These are phyloP conservation scores for Synanthedon vespiformis DNA, from an alignment of 2,888 invertebrate species.

Conservation along the genomic window DNA sequence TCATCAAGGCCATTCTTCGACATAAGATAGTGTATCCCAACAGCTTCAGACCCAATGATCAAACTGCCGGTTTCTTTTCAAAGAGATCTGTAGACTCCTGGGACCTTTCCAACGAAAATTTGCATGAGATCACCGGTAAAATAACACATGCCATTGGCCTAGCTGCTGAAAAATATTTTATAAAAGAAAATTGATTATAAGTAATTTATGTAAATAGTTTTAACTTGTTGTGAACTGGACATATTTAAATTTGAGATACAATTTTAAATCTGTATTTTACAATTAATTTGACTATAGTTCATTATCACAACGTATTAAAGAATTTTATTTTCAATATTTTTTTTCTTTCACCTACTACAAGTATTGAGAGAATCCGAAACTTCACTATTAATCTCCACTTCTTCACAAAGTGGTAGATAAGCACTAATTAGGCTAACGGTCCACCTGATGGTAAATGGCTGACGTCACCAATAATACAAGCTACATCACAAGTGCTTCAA, in stretches of 20 bases:
- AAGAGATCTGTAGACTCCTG: conserved; percentile 55
- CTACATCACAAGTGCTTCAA: too few relatives aligned
- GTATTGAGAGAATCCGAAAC: too few relatives aligned
- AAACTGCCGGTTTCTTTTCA: conserved; percentile 49
- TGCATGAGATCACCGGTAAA: conserved; percentile 57
- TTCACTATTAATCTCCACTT: too few relatives aligned
- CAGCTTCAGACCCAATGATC: conserved; percentile 56
- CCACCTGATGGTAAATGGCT: neutral
- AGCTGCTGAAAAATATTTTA: conserved; percentile 51
- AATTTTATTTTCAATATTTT: too few relatives aligned
- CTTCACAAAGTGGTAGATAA: too few relatives aligned
- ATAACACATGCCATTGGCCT: conserved; percentile 53
- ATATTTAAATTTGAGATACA: conserved; percentile 31
- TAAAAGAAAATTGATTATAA: too few relatives aligned
- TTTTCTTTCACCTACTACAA: too few relatives aligned
- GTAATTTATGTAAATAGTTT: neutral
- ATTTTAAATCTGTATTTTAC: conserved; percentile 1
- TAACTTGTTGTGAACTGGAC: conserved; percentile 56
- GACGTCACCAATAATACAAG: neutral
- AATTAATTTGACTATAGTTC: conserved; percentile 46
- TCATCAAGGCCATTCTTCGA: conserved; percentile 78
- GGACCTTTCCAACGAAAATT: conserved; percentile 57
- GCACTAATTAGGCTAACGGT: neutral
- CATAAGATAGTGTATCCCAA: conserved; percentile 78
- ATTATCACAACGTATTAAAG: conserved; percentile 43